Conservation (phyloP, 2,113 vertebrate species). For the Vulpes ferrilata region DNA sequence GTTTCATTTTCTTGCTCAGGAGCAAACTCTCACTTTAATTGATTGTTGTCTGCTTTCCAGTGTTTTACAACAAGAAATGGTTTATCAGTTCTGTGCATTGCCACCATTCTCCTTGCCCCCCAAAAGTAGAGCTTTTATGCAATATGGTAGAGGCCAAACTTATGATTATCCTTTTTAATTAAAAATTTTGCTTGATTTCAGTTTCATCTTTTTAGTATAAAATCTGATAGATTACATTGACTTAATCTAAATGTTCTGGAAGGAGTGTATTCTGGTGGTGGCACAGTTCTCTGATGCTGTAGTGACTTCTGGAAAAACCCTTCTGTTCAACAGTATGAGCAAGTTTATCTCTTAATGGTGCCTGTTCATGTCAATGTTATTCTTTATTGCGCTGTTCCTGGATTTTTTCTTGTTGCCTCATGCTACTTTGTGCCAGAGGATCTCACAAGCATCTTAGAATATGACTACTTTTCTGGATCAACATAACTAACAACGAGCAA, state of each 20-base stretch:
- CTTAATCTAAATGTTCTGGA: constrained; percentile 49
- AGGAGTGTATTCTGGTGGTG: constrained; percentile 21
- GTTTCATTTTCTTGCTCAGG: neutral
- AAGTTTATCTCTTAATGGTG: constrained; percentile 42
- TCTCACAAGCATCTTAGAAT: constrained; percentile 34
- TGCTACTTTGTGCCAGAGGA: constrained; percentile 51
- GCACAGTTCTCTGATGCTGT: constrained; percentile 45
- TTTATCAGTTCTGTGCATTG: neutral
- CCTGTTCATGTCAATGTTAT: constrained; percentile 60
- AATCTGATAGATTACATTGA: constrained; percentile 32
- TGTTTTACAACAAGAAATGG: constrained; percentile 23
- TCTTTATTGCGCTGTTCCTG: constrained; percentile 27
- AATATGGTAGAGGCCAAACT: neutral
- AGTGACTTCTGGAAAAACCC: constrained; percentile 36
- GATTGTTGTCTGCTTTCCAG: constrained; percentile 13
- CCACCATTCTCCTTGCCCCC: neutral
- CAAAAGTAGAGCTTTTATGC: constrained; percentile 17
- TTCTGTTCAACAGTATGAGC: constrained; percentile 6
- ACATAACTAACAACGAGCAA: constrained; percentile 34
- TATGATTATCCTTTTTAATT: constrained; percentile 32
- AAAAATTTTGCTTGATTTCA: constrained; percentile 38
- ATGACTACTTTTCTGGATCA: constrained; percentile 55
- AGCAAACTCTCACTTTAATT: constrained; percentile 9
- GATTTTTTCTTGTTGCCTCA: constrained; percentile 58
- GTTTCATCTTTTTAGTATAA: constrained; percentile 42